phyloP scores from a whole-genome alignment of 2,797 vertebrate genomes.

The Cirrhinus mrigala region DNA sequence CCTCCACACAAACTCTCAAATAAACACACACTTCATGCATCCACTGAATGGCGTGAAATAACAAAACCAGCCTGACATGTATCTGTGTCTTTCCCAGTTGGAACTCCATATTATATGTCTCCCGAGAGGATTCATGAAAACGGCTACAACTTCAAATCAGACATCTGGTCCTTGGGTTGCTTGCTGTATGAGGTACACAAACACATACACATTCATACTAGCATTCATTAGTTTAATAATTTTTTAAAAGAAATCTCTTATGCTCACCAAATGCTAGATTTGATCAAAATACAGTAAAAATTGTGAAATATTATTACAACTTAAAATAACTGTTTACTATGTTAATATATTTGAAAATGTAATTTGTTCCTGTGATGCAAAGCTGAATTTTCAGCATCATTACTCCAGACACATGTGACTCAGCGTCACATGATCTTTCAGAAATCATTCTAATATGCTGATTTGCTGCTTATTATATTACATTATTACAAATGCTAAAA shows the following conservation, averaged over 20 bases:
- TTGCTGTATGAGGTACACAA: slow-evolving; percentile 93
- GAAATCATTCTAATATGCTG: neutral
- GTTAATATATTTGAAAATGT: neutral
- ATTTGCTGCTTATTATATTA: neutral
- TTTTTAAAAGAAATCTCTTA: neutral
- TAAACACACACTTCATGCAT: slow-evolving; percentile 8
- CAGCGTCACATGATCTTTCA: neutral
- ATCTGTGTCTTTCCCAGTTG: slow-evolving; percentile 81
- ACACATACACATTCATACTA: neutral
- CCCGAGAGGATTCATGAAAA: slow-evolving; percentile 86
- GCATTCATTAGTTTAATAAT: neutral
- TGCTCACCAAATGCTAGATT: neutral
- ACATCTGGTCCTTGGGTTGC: slow-evolving; percentile 93
- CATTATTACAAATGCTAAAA: neutral
- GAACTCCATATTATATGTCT: slow-evolving; percentile 91
- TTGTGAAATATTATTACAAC: neutral
- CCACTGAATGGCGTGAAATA: neutral
- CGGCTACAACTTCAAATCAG: slow-evolving; percentile 87
- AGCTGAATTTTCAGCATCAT: neutral
- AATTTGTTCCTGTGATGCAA: neutral
- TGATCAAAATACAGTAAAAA: neutral
- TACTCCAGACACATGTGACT: neutral
- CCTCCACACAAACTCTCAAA: neutral
- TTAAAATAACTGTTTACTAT: neutral
- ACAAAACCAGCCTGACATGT: neutral